Evolutionary conservation across 2,888 invertebrate species (phyloP).

Genomic region (Dysmachus trigonus): DNA sequence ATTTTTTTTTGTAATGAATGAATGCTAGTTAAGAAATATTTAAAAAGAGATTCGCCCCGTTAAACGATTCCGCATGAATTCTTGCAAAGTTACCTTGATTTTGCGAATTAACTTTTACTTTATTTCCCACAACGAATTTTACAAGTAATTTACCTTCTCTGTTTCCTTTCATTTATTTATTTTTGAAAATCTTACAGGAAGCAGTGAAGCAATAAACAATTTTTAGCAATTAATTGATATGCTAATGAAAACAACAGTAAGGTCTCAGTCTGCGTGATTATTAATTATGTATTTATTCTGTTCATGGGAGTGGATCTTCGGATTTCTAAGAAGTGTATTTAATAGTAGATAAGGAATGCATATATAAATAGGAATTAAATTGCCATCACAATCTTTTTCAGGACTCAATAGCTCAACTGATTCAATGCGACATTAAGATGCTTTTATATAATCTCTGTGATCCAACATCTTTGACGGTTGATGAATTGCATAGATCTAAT

Average conservation of each 20-base stretch:
- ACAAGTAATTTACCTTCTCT: not conserved
- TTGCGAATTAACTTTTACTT: not conserved
- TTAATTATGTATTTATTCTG: not conserved
- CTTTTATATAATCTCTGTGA: no score
- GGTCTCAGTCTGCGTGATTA: not conserved
- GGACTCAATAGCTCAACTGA: no score
- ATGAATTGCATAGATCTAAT: not conserved
- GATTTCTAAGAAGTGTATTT: not conserved
- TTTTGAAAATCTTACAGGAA: not conserved
- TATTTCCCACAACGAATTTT: not conserved
- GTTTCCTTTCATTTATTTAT: not conserved
- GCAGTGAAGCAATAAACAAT: not conserved
- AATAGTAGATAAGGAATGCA: not conserved
- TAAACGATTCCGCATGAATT: not conserved
- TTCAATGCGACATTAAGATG: no score
- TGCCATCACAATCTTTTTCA: not conserved
- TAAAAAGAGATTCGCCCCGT: not conserved
- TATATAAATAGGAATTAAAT: not conserved
- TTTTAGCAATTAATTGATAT: not conserved
- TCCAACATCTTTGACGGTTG: no score
- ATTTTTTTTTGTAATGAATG: not conserved
- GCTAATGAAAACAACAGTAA: not conserved
- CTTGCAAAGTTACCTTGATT: not conserved
- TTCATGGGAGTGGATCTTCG: not conserved
- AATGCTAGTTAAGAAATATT: not conserved